Conservation (phyloP, 2,113 vertebrate genomes). For the Gnathochromis pfefferi region DNA sequence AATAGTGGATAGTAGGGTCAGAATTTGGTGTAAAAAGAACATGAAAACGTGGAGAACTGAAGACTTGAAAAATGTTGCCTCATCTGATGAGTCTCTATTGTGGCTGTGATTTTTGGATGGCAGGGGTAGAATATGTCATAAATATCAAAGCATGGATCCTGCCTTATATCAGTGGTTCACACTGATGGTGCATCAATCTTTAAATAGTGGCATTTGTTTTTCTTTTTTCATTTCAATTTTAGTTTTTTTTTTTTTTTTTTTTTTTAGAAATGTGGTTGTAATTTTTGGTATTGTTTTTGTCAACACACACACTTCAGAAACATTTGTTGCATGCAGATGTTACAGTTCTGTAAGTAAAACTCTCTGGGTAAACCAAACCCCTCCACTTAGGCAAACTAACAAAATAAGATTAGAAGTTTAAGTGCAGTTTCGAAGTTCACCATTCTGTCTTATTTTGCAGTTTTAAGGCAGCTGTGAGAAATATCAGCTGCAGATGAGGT, state of each 20-base stretch:
- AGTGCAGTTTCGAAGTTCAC: background rate
- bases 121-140: background rate
- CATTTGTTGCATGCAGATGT: background rate
- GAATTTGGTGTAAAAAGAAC: background rate
- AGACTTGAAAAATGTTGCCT: background rate
- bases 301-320: background rate
- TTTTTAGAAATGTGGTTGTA: background rate
- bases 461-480: constrained; percentile 47
- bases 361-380: background rate
- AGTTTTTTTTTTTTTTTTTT: rapidly evolving
- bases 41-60: background rate
- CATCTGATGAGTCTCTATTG: background rate
- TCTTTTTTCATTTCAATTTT: background rate
- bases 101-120: background rate
- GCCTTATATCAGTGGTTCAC: background rate
- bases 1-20: background rate
- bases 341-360: background rate
- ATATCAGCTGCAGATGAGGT: constrained; percentile 54
- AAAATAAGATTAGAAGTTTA: background rate
- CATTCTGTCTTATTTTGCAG: background rate
- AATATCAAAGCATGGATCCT: background rate
- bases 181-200: background rate
- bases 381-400: background rate
- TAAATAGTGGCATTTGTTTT: background rate
- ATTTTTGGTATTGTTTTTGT: rapidly evolving